A percentile compares a stretch with the other conserved stretches of the same genome.
Evolutionary conservation across 2,888 invertebrate genomes (phyloP).

Genomic region (Drosophila mayaguana): DNA sequence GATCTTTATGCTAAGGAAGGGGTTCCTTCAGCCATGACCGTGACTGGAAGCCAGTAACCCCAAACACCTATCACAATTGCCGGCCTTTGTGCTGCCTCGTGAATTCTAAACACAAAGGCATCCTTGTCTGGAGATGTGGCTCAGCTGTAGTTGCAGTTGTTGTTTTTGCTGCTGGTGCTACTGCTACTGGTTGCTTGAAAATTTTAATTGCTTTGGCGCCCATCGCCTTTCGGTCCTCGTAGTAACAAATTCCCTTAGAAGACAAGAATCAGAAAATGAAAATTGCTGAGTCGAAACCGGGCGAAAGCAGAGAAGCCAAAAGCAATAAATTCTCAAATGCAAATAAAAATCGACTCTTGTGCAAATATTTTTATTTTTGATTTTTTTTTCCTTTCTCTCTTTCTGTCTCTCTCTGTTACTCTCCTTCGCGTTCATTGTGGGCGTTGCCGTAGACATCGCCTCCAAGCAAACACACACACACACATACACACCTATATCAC

Average conservation of each 20-base stretch:
- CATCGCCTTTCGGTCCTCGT: conserved; percentile 27
- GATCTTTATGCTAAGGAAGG: conserved; percentile 14
- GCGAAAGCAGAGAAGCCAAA: conserved; percentile 46
- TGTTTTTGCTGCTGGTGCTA: conserved; percentile 9
- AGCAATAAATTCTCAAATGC: conserved; percentile 75
- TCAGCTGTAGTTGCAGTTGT: conserved; percentile 4
- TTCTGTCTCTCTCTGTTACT: conserved; percentile 5
- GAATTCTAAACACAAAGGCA: conserved; percentile 58
- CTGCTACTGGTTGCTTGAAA: conserved; percentile 27
- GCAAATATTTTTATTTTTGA: conserved; percentile 33
- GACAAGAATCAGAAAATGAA: conserved; percentile 46
- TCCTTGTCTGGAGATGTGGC: conserved; percentile 41
- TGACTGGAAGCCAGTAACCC: conserved; percentile 64
- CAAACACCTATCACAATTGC: conserved; percentile 38
- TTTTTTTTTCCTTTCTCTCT: conserved; percentile 11
- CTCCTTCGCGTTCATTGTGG: conserved; percentile 23
- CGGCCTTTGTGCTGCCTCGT: conserved; percentile 34
- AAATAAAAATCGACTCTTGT: conserved; percentile 63
- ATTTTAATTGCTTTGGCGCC: conserved; percentile 71
- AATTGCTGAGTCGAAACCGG: conserved; percentile 38
- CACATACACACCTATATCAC: conserved; percentile 29
- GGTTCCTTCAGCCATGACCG: conserved; percentile 58
- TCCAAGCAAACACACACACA: conserved; percentile 23
- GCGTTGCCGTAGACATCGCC: conserved; percentile 36
- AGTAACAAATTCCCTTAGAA: conserved; percentile 59